These are phyloP conservation scores for Zaprionus lachaisei DNA, from an alignment of 1,140 invertebrate species.

Conservation along the genomic window DNA sequence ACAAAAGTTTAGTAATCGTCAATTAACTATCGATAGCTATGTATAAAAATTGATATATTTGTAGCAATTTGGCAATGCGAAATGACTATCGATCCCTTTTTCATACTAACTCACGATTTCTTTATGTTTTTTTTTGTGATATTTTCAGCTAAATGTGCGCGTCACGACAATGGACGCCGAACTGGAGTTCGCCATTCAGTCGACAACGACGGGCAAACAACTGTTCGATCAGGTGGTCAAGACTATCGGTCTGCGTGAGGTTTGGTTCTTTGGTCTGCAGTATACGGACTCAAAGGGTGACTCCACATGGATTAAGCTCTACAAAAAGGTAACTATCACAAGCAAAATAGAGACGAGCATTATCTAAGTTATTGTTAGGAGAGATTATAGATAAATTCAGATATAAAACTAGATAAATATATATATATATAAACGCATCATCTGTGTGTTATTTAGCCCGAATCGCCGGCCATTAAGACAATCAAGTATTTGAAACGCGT, in stretches of 20 bases:
- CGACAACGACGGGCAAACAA: constrained; percentile 99
- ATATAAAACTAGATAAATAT: not conserved
- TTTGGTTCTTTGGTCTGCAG: constrained; percentile 99
- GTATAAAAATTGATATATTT: not conserved
- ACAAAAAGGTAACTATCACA: constrained; percentile 95
- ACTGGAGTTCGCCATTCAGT: constrained; percentile 99
- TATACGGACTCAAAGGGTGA: constrained; percentile 99
- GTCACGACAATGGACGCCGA: constrained; percentile 99
- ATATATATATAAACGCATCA: constrained; percentile 1
- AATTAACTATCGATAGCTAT: not conserved
- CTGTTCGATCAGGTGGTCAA: constrained; percentile 99
- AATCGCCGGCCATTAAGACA: constrained; percentile 81
- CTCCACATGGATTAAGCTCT: constrained; percentile 99
- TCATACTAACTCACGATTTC: not conserved
- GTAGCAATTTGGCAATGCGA: no score
- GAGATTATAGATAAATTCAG: not conserved
- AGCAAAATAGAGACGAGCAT: not conserved
- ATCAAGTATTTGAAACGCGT: constrained; percentile 83
- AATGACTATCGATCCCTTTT: not conserved
- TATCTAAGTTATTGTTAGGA: not conserved
- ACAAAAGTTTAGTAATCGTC: no score
- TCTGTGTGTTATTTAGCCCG: constrained; percentile 57
- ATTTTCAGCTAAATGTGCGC: constrained; percentile 96
- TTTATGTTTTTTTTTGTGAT: not conserved
- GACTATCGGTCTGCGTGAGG: constrained; percentile 99